Base-by-base conservation (phyloP, 2,113 vertebrate genomes). In the Diphyllodes magnificus region DNA sequence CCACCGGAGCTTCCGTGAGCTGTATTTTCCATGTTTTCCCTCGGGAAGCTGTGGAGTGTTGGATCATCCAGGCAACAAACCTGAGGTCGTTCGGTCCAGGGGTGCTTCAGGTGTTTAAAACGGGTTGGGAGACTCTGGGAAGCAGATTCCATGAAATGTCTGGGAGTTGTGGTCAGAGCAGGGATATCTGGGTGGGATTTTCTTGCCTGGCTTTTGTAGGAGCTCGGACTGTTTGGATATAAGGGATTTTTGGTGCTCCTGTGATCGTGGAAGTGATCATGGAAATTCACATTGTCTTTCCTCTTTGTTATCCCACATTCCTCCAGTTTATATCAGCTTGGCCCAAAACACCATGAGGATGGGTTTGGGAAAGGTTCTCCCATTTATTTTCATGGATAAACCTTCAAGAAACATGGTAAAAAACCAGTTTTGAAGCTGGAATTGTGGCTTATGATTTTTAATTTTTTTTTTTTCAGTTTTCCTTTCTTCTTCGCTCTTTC, bases 191-290 rank as follows among this genome's bases (percentile, higher is more conserved):
- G 39, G 27, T 64, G 44, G 45, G 30, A n/a, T 71, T 45, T 70
- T 54, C 33, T 13, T 23, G 25, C 31, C 61, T 73, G 64, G 39
- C 2, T 66, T 72, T 59, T 25, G 19, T 3, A 35, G 37, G 45
- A 76, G 54, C 18, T 66, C 3, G 6, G 17, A 11, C 4, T 57
- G 11, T 16, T 18, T 9, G 51, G 79, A 44, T 51, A 9, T 1
- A 6, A 3, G 22, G 9, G 27, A 5, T 6, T 73, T 30, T 53
- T 88, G 4, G 8, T 40, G 50, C 3, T 39, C 33, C 18, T n/a
- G 0, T 1, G 11, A 7, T 31, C 7, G 1, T 2, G 13, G 33
- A 14, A 42, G 39, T 7, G 7, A 10, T n/a, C 3, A 1, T 2
- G 27, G 47, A 13, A 50, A 39, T 5, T 7, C 11, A 20, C 4